Base-by-base conservation (phyloP, 2,797 vertebrate genomes). In the Philypnodon macrostomus region DNA sequence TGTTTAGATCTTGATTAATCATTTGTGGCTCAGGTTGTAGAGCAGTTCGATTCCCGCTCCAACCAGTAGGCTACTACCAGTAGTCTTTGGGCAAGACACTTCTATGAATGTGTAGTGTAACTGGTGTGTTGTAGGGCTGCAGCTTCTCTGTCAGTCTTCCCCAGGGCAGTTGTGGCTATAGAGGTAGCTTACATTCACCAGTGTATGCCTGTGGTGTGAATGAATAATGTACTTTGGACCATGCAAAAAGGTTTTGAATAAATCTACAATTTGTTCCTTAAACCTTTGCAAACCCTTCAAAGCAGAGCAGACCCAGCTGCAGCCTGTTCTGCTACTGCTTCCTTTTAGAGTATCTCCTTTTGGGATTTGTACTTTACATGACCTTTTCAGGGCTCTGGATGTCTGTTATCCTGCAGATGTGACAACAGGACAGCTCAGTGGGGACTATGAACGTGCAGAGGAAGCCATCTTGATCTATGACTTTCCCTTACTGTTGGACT, bases 361-460 rank as follows among this genome's bases (percentile, higher is more conserved):
- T n/a, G 41, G 47, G 50, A 46, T 44, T 26, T 47, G 24, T 45
- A 34, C 68, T 63, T 8, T 8, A 15, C 49, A 15, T 72, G 67
- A 66, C 58, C 56, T 41, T 13, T 19, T 31, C 11, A n/a, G 34
- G 44, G 45, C 42, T 19, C 14, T 60, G 27, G 49, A 50, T 14
- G 53, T 68, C 47, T 9, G 2, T 57, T 47, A 35, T 2, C 2
- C 19, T 49, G 56, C 63, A 70, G 59, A 69, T 60, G 59, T 56
- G 46, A 55, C 48, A 37, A 38, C 58, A 40, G 38, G 15, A 54
- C 34, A 7, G 11, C 50, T 52, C 72, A 27, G 17, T 19, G 23
- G 70, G 45, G 52, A 52, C 26, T 6, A 42, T 40, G 38, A 51
- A 46, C 16, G 12, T 32, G 54, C 39, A 40, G 0, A 36, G 54